Evolutionary conservation across 2,113 vertebrate species (phyloP).

Genomic region (Gnathonemus longibarbis): DNA sequence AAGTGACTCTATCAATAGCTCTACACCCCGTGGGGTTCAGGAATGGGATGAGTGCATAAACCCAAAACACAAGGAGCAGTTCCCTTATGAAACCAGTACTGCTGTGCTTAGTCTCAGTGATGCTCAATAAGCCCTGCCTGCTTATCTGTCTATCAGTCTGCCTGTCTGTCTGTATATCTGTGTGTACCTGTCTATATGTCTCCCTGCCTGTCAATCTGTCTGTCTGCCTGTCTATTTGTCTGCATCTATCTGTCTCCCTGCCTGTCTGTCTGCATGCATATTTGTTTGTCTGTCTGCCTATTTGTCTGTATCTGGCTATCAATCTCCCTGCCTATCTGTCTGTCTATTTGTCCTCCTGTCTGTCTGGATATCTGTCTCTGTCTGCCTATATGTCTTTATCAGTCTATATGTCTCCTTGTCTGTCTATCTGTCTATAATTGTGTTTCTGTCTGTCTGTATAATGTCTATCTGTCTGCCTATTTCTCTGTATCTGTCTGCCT

Average conservation of each 20-base stretch:
- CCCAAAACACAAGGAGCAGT: background rate
- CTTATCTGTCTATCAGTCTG: background rate
- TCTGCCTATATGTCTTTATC: background rate
- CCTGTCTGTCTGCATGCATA: no score
- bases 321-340: background rate
- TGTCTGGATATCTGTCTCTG: background rate
- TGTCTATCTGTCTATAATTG: background rate
- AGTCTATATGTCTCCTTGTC: background rate
- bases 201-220: background rate
- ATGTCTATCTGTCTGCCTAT: background rate
- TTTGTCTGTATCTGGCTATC: background rate
- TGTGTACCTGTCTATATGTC: background rate
- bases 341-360: background rate
- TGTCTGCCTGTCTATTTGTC: background rate
- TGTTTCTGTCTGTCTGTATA: background rate
- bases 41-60: background rate
- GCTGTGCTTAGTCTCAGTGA: background rate
- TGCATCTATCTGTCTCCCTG: background rate
- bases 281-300: background rate
- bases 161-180: background rate
- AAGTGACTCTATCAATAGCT: no score
- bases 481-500: no score
- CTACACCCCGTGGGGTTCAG: background rate
- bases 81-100: background rate
- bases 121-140: background rate